Base-by-base conservation (phyloP, 2,797 vertebrate species). In the Huso huso region DNA sequence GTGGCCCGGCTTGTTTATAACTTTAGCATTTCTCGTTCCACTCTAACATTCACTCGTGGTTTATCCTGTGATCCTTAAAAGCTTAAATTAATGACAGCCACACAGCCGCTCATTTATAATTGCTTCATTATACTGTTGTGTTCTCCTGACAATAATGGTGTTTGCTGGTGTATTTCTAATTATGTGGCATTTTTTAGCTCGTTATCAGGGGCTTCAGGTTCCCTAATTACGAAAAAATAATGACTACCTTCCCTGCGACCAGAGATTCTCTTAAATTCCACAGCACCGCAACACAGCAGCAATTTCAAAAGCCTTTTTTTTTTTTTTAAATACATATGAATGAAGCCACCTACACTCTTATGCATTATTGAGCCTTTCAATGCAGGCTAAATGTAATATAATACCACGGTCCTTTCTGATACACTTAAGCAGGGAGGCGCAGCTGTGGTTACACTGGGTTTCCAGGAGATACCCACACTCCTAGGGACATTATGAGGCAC, bases 101-200 rank as follows among this genome's bases (percentile, higher is more conserved):
- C 86, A 88, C 87, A 81, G 89, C 89, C 81, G 85, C 92, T 93
- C 92, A 90, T 95, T 94, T 94, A 93, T 95, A 95, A 95, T 93
- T 91, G 93, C 92, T 95, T 95, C 91, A 92, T 96, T 95, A 93
- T 86, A 85, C 82, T 71, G 81, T 84, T 79, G 85, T 92, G 86
- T 90, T 88, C 92, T 94, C 92, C 84, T 92, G 93, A 92, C 92
- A 93, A 93, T 94, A 92, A 91, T 84, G 83, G 86, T 18, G 15
- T 18, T 18, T 18, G 15, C 15, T 18, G 15, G 15, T 85, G 88
- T 91, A 90, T 91, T 93, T 92, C 90, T 94, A 93, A 94, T 94
- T 93, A 93, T 89, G 90, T 90, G 88, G 85, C 87, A 66, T 86
- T 90, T 88, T 74, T 83, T 88, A 80, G 82, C 78, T 92, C 82